phyloP scores from a whole-genome alignment of 2,888 invertebrate species.

The Heliconius erato region DNA sequence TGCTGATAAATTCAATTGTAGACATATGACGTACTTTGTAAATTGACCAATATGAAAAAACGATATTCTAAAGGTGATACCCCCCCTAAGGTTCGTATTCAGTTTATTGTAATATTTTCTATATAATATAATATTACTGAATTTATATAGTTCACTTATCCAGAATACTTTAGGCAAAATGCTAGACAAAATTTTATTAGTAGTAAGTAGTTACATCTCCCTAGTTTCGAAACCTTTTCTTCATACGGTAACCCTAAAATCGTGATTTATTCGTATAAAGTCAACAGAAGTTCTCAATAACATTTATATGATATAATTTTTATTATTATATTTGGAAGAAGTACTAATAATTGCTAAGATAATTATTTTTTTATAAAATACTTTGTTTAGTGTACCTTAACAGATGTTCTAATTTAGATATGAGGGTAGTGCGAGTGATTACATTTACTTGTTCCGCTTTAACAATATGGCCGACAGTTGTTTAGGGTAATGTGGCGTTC shows the following conservation, averaged over 20 bases:
- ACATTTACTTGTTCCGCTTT: constrained; percentile 73
- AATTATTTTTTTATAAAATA: constrained; percentile 31
- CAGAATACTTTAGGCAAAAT: neutral
- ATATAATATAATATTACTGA: neutral
- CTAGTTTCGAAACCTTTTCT: constrained; percentile 26
- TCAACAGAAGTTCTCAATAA: constrained; percentile 54
- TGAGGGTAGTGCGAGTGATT: constrained; percentile 60
- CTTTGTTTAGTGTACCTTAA: neutral
- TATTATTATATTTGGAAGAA: constrained; percentile 26
- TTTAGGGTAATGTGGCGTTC: constrained; percentile 86
- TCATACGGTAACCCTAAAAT: constrained; percentile 50
- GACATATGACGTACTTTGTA: neutral
- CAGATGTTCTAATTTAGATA: constrained; percentile 23
- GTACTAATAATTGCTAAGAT: constrained; percentile 4
- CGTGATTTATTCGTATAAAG: constrained; percentile 50
- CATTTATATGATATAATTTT: neutral
- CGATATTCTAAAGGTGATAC: constrained; percentile 23
- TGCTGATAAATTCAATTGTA: neutral
- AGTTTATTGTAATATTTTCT: neutral
- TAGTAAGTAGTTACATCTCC: constrained; percentile 2
- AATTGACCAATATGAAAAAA: constrained; percentile 33
- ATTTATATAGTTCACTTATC: neutral
- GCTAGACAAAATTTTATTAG: neutral
- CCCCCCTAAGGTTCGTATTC: constrained; percentile 33
- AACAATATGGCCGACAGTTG: constrained; percentile 86